Conservation (phyloP, 2,888 invertebrate species). For the Dicycla oo region DNA sequence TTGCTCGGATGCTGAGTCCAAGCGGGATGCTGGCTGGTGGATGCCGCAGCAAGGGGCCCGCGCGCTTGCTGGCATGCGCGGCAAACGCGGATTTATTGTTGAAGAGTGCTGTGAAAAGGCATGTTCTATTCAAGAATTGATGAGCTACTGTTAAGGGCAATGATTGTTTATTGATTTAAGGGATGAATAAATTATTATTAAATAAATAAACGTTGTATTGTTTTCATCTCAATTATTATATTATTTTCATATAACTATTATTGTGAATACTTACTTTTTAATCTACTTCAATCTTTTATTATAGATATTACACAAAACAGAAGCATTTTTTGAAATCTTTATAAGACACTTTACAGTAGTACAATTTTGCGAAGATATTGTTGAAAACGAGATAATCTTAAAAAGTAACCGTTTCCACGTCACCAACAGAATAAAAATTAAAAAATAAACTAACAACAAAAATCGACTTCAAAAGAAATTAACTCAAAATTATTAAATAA, state of each 20-base stretch:
- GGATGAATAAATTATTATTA: slow-evolving; percentile 1
- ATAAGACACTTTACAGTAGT: too few species aligned
- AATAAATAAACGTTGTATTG: background rate
- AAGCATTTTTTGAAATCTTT: background rate
- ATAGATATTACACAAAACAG: background rate
- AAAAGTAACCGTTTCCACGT: too few species aligned
- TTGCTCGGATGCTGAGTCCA: slow-evolving; percentile 47
- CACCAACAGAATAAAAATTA: too few species aligned
- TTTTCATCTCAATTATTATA: background rate
- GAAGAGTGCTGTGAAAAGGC: slow-evolving; percentile 62
- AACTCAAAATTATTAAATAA: too few species aligned
- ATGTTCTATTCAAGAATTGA: slow-evolving; percentile 54
- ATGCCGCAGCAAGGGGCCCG: slow-evolving; percentile 10
- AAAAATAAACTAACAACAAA: too few species aligned
- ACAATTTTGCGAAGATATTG: too few species aligned
- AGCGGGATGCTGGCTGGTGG: slow-evolving; percentile 53
- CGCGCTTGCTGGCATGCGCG: slow-evolving; percentile 44
- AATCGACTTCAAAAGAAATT: too few species aligned
- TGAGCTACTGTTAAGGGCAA: slow-evolving; percentile 43
- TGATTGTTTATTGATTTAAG: background rate
- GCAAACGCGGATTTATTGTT: slow-evolving; percentile 52
- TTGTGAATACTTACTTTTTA: background rate
- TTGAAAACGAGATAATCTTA: background rate
- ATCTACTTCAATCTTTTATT: background rate
- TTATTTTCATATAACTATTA: background rate